Percentiles rank a stretch among this genome's conserved stretches.
Evolutionary conservation across 2,113 vertebrate species (phyloP).

Genomic region (Cyprinodon tularosa): DNA sequence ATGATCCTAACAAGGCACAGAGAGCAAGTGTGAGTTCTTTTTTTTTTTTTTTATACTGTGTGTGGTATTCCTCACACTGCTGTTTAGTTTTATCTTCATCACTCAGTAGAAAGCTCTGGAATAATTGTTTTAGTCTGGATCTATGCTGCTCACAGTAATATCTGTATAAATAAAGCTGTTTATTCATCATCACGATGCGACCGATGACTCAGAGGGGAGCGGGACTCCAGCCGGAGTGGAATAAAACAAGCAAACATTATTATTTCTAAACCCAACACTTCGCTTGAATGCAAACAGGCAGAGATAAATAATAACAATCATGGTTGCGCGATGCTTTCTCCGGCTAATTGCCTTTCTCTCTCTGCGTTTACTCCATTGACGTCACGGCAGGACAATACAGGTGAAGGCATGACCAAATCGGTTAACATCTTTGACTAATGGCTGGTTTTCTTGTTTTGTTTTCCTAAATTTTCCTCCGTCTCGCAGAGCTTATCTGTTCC

Average conservation of each 20-base stretch:
- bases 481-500: not conserved
- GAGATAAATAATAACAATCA: slow-evolving; percentile 35
- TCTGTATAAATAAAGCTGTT: slow-evolving; percentile 56
- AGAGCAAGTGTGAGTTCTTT: slow-evolving; percentile 7
- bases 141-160: slow-evolving; percentile 38
- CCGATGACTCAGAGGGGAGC: slow-evolving; percentile 46
- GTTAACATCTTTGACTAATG: slow-evolving; percentile 22
- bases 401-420: slow-evolving; percentile 29
- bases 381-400: not conserved
- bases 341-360: slow-evolving; percentile 34
- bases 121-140: slow-evolving; percentile 36
- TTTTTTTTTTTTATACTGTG: not conserved
- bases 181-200: slow-evolving; percentile 49
- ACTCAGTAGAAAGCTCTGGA: slow-evolving; percentile 34
- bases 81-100: slow-evolving; percentile 20
- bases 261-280: slow-evolving; percentile 7
- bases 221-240: slow-evolving; percentile 27
- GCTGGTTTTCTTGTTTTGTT: slow-evolving; percentile 4
- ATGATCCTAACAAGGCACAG: slow-evolving; percentile 23
- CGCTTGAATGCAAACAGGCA: not conserved
- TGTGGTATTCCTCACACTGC: not conserved
- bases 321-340: slow-evolving; percentile 22
- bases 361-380: slow-evolving; percentile 31
- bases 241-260: slow-evolving; percentile 33
- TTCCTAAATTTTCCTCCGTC: not conserved